Percentiles rank a stretch among this genome's conserved stretches.
Evolutionary conservation across 2,888 invertebrate species (phyloP).

Genomic region (Rhagium mordax): DNA sequence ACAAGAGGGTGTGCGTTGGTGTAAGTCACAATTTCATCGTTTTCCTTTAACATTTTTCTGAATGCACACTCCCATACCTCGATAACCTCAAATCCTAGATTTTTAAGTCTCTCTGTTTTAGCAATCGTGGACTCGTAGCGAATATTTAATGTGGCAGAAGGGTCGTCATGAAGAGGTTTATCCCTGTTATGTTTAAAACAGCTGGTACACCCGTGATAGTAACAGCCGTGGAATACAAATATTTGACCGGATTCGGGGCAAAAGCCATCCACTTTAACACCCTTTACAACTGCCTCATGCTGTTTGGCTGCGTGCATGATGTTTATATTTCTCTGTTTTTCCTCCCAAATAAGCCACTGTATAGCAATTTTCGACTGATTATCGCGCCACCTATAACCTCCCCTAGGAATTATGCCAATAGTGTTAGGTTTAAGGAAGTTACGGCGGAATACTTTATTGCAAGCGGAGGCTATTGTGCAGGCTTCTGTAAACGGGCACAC

Average conservation of each 20-base stretch:
- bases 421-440: constrained; percentile 1
- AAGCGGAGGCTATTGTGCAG: constrained; percentile 48
- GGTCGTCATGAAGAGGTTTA: neutral
- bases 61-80: neutral
- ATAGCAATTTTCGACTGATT: neutral
- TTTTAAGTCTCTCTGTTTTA: constrained; percentile 17
- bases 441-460: constrained; percentile 6
- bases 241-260: constrained; percentile 40
- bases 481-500: constrained; percentile 55
- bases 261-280: constrained; percentile 40
- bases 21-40: too few species aligned
- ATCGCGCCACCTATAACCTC: neutral
- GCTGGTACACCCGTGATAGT: too few species aligned
- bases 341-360: neutral
- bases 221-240: constrained; percentile 51
- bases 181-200: neutral
- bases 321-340: neutral
- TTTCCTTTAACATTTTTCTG: too few species aligned
- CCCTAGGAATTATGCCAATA: neutral
- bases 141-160: neutral
- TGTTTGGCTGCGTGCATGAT: neutral
- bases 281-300: neutral
- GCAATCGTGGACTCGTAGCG: neutral
- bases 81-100: neutral
- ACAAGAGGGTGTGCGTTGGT: neutral